Base-by-base conservation (phyloP, 1,140 invertebrate genomes). In the Drosophila seguyi region DNA sequence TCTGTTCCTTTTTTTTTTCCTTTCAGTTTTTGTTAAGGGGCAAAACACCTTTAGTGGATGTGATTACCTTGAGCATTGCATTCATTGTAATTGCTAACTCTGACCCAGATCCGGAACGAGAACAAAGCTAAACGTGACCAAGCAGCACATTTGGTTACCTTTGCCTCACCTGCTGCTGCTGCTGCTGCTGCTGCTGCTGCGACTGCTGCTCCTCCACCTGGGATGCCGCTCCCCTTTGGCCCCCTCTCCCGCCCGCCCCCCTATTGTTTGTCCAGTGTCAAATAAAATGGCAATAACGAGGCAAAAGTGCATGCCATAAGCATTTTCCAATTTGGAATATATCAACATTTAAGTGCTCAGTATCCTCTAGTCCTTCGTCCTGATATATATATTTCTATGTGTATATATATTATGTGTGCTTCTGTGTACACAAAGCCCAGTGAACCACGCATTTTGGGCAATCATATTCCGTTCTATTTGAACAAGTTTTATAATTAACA, bases 281-380 rank as follows among this genome's bases (percentile, higher is more conserved):
- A 73, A 62, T 81, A 81, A 81, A 81, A 81, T 73, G 62, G 75
- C 79, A 81, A 81, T 81, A 85, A 77, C 56, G 67, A 63, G 67
- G 50, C 41, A 44, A 58, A 59, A 69, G 45, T 53, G 63, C 75
- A 58, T 57, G 57, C 71, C 74, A 63, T 60, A 67, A 75, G 71
- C 75, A 84, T 63, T 79, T 84, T 84, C 53, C 72, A 67, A 80
- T 79, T 79, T 67, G 29, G 39, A 56, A 61, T 55, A 84, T 79
- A 79, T 79, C 65, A 63, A 62, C 73, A 76, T 84, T 80, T 60
- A 53, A 79, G 57, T 62, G 75, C 68, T 53, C 31, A 48, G 25
- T 48, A 4, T n/a, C 25, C 4, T 22, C 22, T 3, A 14, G 29
- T 29, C 34, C 48, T 36, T 52, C 50, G 20, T n/a, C 16, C 22